A percentile compares a stretch with the other conserved stretches of the same genome.
Conservation (phyloP, 2,888 invertebrate species). For the Eurytoma californica region DNA sequence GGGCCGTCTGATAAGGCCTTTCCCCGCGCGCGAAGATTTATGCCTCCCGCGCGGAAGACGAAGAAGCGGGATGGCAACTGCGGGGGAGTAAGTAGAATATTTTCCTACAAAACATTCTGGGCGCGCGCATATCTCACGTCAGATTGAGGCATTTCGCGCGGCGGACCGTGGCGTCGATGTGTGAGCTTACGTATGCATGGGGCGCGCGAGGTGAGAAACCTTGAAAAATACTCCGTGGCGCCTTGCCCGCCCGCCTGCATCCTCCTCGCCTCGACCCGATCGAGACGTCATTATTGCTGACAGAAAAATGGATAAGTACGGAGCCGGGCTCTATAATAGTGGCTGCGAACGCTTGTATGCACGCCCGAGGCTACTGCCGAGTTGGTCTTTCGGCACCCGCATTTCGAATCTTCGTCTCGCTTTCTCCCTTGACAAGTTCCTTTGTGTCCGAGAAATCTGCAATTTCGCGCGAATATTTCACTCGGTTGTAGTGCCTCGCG, state of each 20-base stretch:
- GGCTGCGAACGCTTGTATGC: neutral
- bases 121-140: constrained; percentile 57
- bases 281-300: constrained; percentile 57
- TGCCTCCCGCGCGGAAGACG: constrained; percentile 27
- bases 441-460: constrained; percentile 27
- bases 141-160: constrained; percentile 54
- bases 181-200: neutral
- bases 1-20: constrained; percentile 51
- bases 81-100: constrained; percentile 51
- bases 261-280: constrained; percentile 31
- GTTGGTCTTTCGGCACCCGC: neutral
- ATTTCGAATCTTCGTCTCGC: neutral
- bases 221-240: constrained; percentile 53
- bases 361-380: neutral
- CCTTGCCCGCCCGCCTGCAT: too few species aligned
- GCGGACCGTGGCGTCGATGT: constrained; percentile 29
- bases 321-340: constrained; percentile 27
- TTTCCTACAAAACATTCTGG: constrained; percentile 55
- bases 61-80: constrained; percentile 29
- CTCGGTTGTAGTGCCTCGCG: neutral
- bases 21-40: constrained; percentile 42
- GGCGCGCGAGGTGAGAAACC: constrained; percentile 50
- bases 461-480: constrained; percentile 28
- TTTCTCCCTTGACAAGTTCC: constrained; percentile 11
- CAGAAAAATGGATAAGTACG: constrained; percentile 57